Evolutionary conservation across 1,140 invertebrate genomes (phyloP).

Genomic region (Vanessa atalanta): DNA sequence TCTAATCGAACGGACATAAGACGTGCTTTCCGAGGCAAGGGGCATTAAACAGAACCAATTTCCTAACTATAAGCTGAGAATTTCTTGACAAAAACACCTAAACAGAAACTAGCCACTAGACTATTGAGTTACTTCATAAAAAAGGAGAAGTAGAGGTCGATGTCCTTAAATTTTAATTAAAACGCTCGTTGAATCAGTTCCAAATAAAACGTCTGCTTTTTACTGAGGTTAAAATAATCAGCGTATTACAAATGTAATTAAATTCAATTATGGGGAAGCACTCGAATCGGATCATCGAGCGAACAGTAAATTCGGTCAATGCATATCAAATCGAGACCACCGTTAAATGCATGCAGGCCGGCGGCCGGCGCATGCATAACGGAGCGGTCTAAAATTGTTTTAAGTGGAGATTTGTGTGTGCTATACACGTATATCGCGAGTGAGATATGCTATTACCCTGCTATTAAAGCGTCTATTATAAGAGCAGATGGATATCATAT

Average conservation of each 20-base stretch:
- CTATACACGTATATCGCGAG: conserved; percentile 4
- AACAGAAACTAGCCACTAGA: too few relatives aligned
- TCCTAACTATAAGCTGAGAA: too few relatives aligned
- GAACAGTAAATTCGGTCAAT: conserved; percentile 40
- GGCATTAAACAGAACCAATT: too few relatives aligned
- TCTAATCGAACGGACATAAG: too few relatives aligned
- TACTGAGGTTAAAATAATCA: neutral
- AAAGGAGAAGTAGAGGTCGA: neutral
- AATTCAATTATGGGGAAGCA: conserved; percentile 11
- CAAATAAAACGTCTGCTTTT: conserved; percentile 5
- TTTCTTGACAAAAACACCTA: too few relatives aligned
- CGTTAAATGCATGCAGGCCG: conserved; percentile 39
- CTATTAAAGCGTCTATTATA: conserved; percentile 3
- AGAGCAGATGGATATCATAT: neutral
- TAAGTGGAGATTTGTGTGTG: conserved; percentile 16
- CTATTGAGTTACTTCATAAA: too few relatives aligned
- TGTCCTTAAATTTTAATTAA: conserved; percentile 9
- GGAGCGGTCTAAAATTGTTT: conserved; percentile 20
- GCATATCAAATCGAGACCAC: conserved; percentile 46
- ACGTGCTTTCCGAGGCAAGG: too few relatives aligned
- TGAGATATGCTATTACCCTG: conserved; percentile 8
- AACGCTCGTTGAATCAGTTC: neutral
- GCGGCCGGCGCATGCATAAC: conserved; percentile 23
- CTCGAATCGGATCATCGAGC: conserved; percentile 29
- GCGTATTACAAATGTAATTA: conserved; percentile 27